Evolutionary conservation across 2,888 invertebrate species (phyloP).

Genomic region (Lamellibrachia columna): DNA sequence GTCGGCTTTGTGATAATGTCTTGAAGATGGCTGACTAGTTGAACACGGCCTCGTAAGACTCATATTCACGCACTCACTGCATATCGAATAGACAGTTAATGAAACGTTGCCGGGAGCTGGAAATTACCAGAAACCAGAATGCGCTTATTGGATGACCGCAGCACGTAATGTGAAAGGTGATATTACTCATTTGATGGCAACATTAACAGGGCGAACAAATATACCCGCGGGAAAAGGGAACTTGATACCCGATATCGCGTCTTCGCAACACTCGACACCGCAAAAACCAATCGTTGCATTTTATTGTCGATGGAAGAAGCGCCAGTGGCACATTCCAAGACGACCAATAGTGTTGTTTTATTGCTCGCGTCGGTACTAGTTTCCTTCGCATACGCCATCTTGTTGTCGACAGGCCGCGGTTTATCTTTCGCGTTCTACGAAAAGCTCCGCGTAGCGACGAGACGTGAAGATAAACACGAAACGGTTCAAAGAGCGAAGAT

Average conservation of each 20-base stretch:
- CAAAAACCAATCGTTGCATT: not conserved
- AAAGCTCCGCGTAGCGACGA: not conserved
- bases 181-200: no score
- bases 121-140: no score
- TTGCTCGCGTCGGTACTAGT: not conserved
- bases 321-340: not conserved
- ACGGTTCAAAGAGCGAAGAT: conserved; percentile 11
- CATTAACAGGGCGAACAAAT: not conserved
- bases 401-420: not conserved
- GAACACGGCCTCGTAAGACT: no score
- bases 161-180: no score
- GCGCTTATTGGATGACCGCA: no score
- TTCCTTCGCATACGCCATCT: not conserved
- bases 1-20: no score
- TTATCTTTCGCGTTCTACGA: not conserved
- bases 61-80: no score
- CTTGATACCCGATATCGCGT: not conserved
- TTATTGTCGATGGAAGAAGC: not conserved
- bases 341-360: not conserved
- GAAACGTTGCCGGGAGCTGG: no score
- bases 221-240: not conserved
- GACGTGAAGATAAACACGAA: not conserved
- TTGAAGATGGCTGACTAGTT: no score
- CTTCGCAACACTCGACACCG: not conserved
- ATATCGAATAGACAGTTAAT: no score